Percentiles rank a stretch among this genome's conserved stretches.
phyloP scores from a whole-genome alignment of 1,140 invertebrate species.

The Drosophila rufa region DNA sequence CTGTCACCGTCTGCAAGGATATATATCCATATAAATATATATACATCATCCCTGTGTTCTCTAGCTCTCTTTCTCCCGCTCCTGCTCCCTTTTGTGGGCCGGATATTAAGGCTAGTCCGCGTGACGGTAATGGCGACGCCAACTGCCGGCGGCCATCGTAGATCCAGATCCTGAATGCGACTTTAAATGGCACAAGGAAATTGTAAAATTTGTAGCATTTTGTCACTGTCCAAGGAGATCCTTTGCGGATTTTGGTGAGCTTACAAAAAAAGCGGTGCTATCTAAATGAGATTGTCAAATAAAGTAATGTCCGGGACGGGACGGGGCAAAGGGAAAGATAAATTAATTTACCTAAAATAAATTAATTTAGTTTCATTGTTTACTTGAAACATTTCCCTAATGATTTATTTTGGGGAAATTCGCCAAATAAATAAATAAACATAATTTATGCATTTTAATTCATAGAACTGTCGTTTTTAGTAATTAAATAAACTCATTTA shows the following conservation, averaged over 20 bases:
- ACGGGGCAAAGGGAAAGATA: not conserved
- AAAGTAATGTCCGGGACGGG: not conserved
- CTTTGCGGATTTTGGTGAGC: slow-evolving; percentile 7
- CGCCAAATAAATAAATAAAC: not conserved
- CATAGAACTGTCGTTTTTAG: not conserved
- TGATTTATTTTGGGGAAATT: not conserved
- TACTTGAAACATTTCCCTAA: not conserved
- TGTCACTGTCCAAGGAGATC: slow-evolving; percentile 43
- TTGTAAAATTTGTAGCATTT: slow-evolving; percentile 79
- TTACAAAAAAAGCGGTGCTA: slow-evolving; percentile 1
- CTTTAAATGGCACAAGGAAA: slow-evolving; percentile 67
- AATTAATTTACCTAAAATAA: slow-evolving; percentile 15
- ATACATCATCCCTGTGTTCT: not conserved
- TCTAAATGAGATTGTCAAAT: slow-evolving; percentile 36
- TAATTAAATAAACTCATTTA: not conserved
- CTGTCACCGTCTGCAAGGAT: slow-evolving; percentile 37
- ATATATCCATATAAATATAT: slow-evolving; percentile 1
- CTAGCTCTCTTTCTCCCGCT: not conserved
- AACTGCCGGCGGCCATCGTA: slow-evolving; percentile 65
- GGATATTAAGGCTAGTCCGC: slow-evolving; percentile 78
- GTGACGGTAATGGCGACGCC: slow-evolving; percentile 71
- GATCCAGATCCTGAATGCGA: slow-evolving; percentile 44
- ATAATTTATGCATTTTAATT: not conserved
- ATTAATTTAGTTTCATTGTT: slow-evolving; percentile 14
- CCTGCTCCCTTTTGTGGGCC: slow-evolving; percentile 16